Conservation (phyloP, 1,140 invertebrate species). For the Araneus ventricosus region DNA sequence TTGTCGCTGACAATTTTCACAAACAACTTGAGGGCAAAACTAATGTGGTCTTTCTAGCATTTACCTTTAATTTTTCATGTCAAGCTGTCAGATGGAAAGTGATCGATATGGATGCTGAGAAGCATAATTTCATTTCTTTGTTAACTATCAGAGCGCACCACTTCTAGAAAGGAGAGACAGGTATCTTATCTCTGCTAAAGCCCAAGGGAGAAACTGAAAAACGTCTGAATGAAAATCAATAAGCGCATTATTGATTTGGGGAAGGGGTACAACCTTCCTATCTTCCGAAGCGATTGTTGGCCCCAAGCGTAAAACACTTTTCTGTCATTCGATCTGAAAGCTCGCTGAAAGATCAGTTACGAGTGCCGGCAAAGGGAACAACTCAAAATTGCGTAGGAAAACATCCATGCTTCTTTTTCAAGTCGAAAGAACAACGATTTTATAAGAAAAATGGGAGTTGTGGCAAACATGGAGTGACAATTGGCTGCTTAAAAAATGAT, state of each 20-base stretch:
- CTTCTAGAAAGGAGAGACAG: background rate
- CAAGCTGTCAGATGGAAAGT: too few species aligned
- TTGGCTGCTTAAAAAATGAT: too few species aligned
- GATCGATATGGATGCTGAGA: background rate
- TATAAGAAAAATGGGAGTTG: background rate
- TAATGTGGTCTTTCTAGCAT: too few species aligned
- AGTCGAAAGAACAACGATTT: background rate
- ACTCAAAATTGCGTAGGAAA: slow-evolving; percentile 8
- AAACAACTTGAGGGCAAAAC: too few species aligned
- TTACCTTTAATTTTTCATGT: too few species aligned
- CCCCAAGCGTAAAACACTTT: slow-evolving; percentile 57
- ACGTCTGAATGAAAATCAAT: slow-evolving; percentile 70
- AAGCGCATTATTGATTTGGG: slow-evolving; percentile 68
- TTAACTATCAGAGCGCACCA: background rate
- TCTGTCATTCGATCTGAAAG: slow-evolving; percentile 51
- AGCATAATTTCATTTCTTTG: background rate
- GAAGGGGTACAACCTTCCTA: slow-evolving; percentile 41
- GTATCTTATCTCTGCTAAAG: background rate
- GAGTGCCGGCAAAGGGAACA: background rate
- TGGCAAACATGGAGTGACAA: too few species aligned
- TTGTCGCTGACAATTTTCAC: too few species aligned
- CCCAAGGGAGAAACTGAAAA: slow-evolving; percentile 22
- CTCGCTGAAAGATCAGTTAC: slow-evolving; percentile 54
- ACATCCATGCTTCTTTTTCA: background rate
- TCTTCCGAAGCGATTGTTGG: slow-evolving; percentile 46